phyloP scores from a whole-genome alignment of 2,797 vertebrate genomes.

The Malacoraja senta region DNA sequence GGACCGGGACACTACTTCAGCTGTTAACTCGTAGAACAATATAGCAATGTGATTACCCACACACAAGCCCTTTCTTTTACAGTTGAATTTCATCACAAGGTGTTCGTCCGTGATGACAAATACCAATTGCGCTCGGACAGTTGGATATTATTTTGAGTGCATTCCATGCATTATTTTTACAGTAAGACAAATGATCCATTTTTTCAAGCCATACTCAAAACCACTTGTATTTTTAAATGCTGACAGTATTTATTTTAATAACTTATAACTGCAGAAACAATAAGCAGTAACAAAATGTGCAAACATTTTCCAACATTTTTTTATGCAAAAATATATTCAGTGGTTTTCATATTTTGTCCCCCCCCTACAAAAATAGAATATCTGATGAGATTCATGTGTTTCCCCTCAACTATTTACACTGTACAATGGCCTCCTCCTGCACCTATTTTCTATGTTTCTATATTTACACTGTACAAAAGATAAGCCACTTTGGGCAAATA shows the following conservation, averaged over 20 bases:
- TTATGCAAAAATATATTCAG: conserved; percentile 59
- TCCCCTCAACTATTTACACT: conserved; percentile 67
- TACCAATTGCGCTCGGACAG: too few species aligned
- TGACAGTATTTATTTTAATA: conserved; percentile 87
- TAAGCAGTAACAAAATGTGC: conserved; percentile 93
- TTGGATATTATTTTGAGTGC: background rate
- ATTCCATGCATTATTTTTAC: too few species aligned
- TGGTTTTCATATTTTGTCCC: conserved; percentile 56
- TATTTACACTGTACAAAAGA: conserved; percentile 63
- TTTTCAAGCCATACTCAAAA: background rate
- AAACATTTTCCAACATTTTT: conserved; percentile 75
- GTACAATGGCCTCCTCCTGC: too few species aligned
- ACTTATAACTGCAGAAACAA: conserved; percentile 94
- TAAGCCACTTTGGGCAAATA: conserved; percentile 73
- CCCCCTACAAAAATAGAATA: conserved; percentile 85
- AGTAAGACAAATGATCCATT: background rate
- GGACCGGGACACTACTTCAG: too few species aligned
- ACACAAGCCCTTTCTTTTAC: background rate
- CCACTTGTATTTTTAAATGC: conserved; percentile 47
- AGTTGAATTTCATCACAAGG: background rate
- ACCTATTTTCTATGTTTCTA: too few species aligned
- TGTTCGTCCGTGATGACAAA: background rate
- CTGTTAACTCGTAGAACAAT: background rate
- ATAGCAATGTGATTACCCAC: background rate
- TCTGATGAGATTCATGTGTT: conserved; percentile 66